Percentiles rank a stretch among this genome's conserved stretches.
These are phyloP conservation scores for Elephas maximus DNA, from an alignment of 2,113 vertebrate species.

Conservation along the genomic window DNA sequence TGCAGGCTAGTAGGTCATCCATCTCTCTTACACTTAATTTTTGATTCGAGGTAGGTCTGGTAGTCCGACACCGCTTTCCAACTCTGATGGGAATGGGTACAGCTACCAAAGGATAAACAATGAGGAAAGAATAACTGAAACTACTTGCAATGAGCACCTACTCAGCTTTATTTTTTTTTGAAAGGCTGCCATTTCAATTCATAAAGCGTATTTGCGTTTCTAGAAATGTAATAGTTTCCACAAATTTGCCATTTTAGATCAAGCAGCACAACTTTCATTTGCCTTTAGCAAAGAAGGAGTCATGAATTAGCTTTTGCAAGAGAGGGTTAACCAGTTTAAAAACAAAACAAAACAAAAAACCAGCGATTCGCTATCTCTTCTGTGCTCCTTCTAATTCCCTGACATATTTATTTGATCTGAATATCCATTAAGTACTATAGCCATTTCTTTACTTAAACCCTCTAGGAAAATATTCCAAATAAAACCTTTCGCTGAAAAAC, in stretches of 20 bases:
- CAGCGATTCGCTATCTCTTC: not conserved
- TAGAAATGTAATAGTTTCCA: not conserved
- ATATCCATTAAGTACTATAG: not conserved
- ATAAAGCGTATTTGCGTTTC: slow-evolving; percentile 8
- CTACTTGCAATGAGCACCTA: not conserved
- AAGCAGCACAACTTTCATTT: not conserved
- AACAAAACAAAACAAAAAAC: not conserved
- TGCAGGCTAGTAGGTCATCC: not conserved
- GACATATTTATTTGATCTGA: not conserved
- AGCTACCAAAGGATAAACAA: not conserved
- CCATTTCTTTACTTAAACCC: not conserved
- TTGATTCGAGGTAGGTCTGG: not conserved
- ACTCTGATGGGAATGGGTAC: not conserved
- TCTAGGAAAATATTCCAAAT: not conserved
- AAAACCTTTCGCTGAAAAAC: slow-evolving; percentile 41
- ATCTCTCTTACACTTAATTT: not conserved
- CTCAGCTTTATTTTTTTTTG: not conserved
- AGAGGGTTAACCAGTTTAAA: not conserved
- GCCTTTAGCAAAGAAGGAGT: not conserved
- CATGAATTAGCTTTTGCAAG: slow-evolving; percentile 20
- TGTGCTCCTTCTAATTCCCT: slow-evolving; percentile 40
- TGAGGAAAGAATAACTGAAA: not conserved
- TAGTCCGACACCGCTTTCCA: not conserved
- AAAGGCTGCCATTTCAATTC: slow-evolving; percentile 21
- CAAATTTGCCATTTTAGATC: not conserved